Percentiles rank a stretch among this genome's conserved stretches.
Conservation (phyloP, 35 echinoderm and acorn worm genomes). For the Strongylocentrotus purpuratus region DNA sequence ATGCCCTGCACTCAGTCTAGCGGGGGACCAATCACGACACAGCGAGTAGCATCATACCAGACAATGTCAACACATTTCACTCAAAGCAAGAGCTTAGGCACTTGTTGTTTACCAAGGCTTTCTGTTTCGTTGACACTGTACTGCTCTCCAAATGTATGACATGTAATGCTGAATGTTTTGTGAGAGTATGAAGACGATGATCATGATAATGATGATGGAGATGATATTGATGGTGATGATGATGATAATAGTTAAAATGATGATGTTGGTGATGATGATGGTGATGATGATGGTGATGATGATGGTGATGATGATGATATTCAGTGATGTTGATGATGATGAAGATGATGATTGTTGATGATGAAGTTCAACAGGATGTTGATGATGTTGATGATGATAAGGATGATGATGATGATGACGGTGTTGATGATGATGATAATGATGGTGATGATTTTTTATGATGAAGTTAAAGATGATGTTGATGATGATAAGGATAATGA, state of each 20-base stretch:
- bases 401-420: neutral
- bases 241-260: neutral
- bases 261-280: neutral
- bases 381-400: neutral
- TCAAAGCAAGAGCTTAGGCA: neutral
- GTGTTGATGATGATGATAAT: neutral
- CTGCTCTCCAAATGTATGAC: too few relatives aligned
- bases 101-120: neutral
- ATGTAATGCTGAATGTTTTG: too few relatives aligned
- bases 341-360: neutral
- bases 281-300: neutral
- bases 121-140: neutral
- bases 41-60: neutral
- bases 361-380: neutral
- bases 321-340: neutral
- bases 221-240: neutral
- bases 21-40: neutral
- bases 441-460: neutral
- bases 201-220: neutral
- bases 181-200: neutral
- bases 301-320: neutral
- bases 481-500: neutral
- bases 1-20: neutral
- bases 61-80: slow-evolving; percentile 1
- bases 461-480: neutral